Conservation (phyloP, 2,113 vertebrate species). For the Cyprinodon variegatus region DNA sequence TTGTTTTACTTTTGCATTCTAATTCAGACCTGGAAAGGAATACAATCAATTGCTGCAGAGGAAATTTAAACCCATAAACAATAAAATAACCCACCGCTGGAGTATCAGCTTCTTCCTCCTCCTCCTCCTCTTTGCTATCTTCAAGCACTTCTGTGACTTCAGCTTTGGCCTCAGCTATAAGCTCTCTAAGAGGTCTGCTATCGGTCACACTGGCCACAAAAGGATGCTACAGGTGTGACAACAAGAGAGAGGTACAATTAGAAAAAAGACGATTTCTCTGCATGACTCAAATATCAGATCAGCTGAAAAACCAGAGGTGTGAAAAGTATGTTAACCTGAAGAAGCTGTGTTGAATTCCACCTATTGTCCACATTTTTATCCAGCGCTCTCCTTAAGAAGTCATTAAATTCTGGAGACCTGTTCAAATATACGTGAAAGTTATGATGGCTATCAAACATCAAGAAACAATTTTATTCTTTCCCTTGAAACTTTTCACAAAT, state of each 20-base stretch:
- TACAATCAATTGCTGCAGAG: too few species aligned
- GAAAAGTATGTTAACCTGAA: slow-evolving; percentile 84
- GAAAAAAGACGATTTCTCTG: not conserved
- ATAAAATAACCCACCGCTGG: slow-evolving; percentile 80
- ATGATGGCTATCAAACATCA: not conserved
- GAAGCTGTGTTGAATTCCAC: slow-evolving; percentile 86
- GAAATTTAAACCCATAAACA: too few species aligned
- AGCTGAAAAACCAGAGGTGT: not conserved
- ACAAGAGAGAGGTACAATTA: slow-evolving; percentile 7
- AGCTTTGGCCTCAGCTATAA: slow-evolving; percentile 97
- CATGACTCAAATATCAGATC: not conserved
- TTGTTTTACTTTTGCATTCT: not conserved
- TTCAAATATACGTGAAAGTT: slow-evolving; percentile 17
- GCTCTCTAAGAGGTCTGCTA: slow-evolving; percentile 90
- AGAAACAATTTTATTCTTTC: slow-evolving; percentile 10
- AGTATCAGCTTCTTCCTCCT: slow-evolving; percentile 92
- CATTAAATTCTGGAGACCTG: slow-evolving; percentile 95
- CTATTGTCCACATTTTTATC: slow-evolving; percentile 97
- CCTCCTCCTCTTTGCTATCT: slow-evolving; percentile 96
- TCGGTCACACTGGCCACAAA: slow-evolving; percentile 89
- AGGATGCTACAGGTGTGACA: slow-evolving; percentile 83
- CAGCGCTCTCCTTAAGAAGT: slow-evolving; percentile 92
- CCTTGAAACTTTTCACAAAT: slow-evolving; percentile 14
- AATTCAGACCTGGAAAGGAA: too few species aligned
- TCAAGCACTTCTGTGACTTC: slow-evolving; percentile 97